Base-by-base conservation (phyloP, 2,797 vertebrate genomes). In the Cynodonichthys magdalenae region DNA sequence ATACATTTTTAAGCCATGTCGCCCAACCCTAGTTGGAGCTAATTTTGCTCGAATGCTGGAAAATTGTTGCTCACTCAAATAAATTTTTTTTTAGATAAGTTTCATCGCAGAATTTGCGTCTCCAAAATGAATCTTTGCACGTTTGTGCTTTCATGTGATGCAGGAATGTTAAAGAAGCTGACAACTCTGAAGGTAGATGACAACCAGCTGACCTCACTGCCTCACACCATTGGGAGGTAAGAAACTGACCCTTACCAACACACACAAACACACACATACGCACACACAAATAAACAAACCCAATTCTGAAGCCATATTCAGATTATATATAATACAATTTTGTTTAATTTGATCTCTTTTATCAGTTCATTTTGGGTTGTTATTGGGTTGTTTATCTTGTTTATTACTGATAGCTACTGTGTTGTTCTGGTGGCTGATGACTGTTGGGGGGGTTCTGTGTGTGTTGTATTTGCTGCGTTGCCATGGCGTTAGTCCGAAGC, bases 111-210 rank as follows among this genome's bases (percentile, higher is more conserved):
- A n/a, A n/a, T n/a, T n/a, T n/a, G n/a, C 19, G 7, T 36, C 36
- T 47, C 5, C 8, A 18, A 27, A 19, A 18, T 39, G 34, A 47
- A 19, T 45, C 31, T 36, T 71, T 60, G 36, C 28, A 46, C n/a
- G n/a, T 17, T 27, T 61, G 53, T 59, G 34, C 53, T 49, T 74
- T 18, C 15, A 24, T 61, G 12, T 52, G 63, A 53, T 48, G 18
- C 57, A 99, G 97, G 98, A 79, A 94, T 99, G 91, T 79, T 99
- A 91, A 99, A 99, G 93, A 99, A 98, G 75, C 90, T 99, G 71
- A 97, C 97, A 7, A 99, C 97, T 48, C 86, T 99, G 74, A 98
- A 99, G 92, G 96, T 99, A 76, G 98, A 99, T 84, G 98, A 99
- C 95, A 99, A 99, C 93, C 98, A 99, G 93, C 95, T 99, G 75